Conservation (phyloP, 2,888 invertebrate genomes). For the Nebria brevicollis region DNA sequence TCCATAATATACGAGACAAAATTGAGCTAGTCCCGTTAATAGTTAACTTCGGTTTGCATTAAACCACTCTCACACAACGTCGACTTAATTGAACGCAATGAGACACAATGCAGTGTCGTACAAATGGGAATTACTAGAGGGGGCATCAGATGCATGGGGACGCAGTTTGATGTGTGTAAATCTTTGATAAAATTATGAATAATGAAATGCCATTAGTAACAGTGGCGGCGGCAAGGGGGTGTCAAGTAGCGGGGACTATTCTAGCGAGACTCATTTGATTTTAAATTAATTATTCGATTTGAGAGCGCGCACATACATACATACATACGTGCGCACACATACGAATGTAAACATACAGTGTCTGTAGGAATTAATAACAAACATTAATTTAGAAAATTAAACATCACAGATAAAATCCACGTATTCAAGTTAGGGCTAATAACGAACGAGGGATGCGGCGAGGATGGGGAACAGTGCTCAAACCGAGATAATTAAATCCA, state of each 20-base stretch:
- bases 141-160: neutral
- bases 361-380: slow-evolving; percentile 47
- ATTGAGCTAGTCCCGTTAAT: neutral
- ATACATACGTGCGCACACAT: slow-evolving; percentile 8
- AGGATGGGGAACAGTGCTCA: neutral
- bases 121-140: neutral
- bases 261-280: slow-evolving; percentile 44
- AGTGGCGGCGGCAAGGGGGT: slow-evolving; percentile 24
- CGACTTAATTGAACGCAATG: neutral
- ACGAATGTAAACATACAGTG: slow-evolving; percentile 33
- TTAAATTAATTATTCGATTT: slow-evolving; percentile 47
- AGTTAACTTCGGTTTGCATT: neutral
- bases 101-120: neutral
- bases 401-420: slow-evolving; percentile 42
- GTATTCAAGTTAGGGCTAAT: slow-evolving; percentile 42
- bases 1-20: neutral
- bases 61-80: neutral
- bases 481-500: slow-evolving; percentile 42
- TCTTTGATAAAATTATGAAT: slow-evolving; percentile 44
- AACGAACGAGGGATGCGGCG: slow-evolving; percentile 21
- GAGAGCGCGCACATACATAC: slow-evolving; percentile 27
- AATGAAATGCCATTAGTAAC: slow-evolving; percentile 40
- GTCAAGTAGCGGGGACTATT: slow-evolving; percentile 12
- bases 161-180: slow-evolving; percentile 27
- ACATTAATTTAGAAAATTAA: slow-evolving; percentile 48